These are phyloP conservation scores for Plecturocebus donacophilus DNA, from an alignment of 2,113 vertebrate species.

Conservation along the genomic window DNA sequence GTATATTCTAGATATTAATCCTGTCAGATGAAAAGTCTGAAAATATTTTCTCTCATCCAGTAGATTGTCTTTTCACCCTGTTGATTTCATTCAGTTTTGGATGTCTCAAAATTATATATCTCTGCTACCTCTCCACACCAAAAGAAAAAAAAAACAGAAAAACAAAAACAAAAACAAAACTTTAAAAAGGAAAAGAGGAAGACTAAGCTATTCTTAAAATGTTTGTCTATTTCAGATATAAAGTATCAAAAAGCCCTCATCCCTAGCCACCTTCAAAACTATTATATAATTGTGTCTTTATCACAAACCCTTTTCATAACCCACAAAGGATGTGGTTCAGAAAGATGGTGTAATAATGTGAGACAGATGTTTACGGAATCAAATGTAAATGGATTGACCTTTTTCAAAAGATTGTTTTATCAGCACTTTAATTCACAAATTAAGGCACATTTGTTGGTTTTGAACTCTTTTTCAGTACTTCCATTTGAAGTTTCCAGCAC, in stretches of 20 bases:
- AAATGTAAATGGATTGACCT: constrained; percentile 40
- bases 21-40: neutral
- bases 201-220: neutral
- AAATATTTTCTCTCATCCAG: neutral
- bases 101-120: neutral
- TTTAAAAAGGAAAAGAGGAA: constrained; percentile 18
- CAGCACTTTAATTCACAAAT: constrained; percentile 61
- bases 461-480: constrained; percentile 49
- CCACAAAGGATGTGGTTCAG: neutral
- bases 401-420: constrained; percentile 43
- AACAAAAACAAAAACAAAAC: neutral
- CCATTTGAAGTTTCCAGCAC: constrained; percentile 44
- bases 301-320: neutral
- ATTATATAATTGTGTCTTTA: constrained; percentile 42
- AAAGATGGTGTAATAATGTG: neutral
- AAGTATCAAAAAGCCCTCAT: constrained; percentile 15
- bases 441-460: constrained; percentile 3
- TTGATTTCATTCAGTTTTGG: neutral
- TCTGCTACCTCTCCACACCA: neutral
- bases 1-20: neutral
- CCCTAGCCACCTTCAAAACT: constrained; percentile 25
- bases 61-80: neutral
- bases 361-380: neutral
- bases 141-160: neutral
- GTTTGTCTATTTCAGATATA: neutral